Percentiles rank a stretch among this genome's conserved stretches.
Evolutionary conservation across 2,797 vertebrate genomes (phyloP).

Genomic region (Sebastes hubbsi): DNA sequence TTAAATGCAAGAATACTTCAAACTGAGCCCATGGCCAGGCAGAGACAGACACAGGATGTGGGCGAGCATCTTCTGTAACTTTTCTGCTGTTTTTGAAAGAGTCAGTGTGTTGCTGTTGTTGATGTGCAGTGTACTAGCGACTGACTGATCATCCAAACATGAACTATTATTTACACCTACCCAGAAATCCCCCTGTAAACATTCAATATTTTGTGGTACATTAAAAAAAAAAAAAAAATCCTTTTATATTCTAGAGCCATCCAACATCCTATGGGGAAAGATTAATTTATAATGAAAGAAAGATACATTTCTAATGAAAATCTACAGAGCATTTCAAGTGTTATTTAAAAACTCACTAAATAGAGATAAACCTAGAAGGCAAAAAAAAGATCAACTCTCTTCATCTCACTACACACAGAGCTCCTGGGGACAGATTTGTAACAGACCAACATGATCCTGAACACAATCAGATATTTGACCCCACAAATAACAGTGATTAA

Average conservation of each 20-base stretch:
- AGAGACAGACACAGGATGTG: background rate
- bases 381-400: background rate
- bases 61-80: background rate
- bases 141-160: background rate
- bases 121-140: background rate
- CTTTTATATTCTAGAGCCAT: background rate
- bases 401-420: too few species aligned
- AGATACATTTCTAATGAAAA: background rate
- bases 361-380: background rate
- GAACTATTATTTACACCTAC: background rate
- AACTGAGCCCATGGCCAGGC: background rate
- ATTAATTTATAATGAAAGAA: background rate
- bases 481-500: too few species aligned
- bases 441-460: too few species aligned
- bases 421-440: too few species aligned
- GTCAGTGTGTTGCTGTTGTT: background rate
- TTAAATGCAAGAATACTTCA: background rate
- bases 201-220: background rate
- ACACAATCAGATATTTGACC: too few species aligned
- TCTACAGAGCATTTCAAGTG: background rate
- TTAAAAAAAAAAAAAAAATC: too few species aligned
- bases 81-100: background rate
- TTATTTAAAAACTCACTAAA: background rate
- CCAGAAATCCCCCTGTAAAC: background rate
- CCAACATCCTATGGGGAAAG: background rate